These are phyloP conservation scores for Hassar affinis DNA, from an alignment of 2,113 vertebrate genomes.

Conservation along the genomic window DNA sequence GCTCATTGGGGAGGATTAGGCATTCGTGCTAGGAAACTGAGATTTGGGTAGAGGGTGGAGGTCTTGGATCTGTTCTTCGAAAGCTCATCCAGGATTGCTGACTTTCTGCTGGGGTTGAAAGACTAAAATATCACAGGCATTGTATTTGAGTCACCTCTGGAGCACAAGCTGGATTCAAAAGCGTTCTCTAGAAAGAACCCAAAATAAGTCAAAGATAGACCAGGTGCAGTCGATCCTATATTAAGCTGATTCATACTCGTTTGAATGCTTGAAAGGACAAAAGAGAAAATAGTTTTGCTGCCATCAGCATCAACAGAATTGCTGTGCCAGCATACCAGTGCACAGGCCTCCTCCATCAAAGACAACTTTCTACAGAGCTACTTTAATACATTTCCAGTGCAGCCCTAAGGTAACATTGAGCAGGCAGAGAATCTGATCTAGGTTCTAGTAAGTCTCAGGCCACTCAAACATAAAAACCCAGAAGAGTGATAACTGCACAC, in stretches of 20 bases:
- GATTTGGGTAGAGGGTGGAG: constrained; percentile 23
- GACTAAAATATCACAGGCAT: not conserved
- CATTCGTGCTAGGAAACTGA: constrained; percentile 66
- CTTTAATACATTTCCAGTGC: constrained; percentile 14
- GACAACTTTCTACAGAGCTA: constrained; percentile 1
- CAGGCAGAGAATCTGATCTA: not conserved
- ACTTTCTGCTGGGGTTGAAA: not conserved
- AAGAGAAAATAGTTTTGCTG: constrained; percentile 28
- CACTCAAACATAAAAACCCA: not conserved
- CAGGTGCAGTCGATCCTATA: not conserved
- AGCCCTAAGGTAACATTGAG: constrained; percentile 7
- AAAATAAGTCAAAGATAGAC: not conserved
- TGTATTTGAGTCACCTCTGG: not conserved
- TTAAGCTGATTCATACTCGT: constrained; percentile 43
- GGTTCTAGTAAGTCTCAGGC: not conserved
- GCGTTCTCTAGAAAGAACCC: not conserved
- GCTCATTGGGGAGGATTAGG: constrained; percentile 12
- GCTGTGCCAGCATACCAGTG: constrained; percentile 51
- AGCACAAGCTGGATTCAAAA: not conserved
- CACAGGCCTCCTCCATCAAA: constrained; percentile 23
- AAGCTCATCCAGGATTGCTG: constrained; percentile 24
- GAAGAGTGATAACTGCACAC: not conserved
- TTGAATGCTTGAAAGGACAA: not conserved
- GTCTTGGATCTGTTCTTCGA: constrained; percentile 27
- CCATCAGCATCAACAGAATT: constrained; percentile 54